Conservation (phyloP, 2,113 vertebrate genomes). For the Neopipo cinnamomea region DNA sequence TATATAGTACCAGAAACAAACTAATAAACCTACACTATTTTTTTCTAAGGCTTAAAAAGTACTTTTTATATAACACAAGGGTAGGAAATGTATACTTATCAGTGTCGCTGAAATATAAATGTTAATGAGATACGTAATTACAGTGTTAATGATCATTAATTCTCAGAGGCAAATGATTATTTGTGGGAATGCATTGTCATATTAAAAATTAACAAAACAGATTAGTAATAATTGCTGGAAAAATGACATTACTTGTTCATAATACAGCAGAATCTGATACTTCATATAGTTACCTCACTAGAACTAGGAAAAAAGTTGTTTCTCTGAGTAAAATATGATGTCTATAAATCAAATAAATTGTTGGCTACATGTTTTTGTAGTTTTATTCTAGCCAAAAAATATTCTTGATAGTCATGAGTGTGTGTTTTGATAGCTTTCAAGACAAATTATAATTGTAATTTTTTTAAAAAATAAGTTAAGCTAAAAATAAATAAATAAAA, state of each 20-base stretch:
- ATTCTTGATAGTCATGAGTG: background rate
- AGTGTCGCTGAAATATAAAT: background rate
- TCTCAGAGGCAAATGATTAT: background rate
- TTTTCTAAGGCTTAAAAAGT: background rate
- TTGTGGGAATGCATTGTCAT: background rate
- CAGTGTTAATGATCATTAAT: background rate
- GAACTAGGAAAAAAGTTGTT: background rate
- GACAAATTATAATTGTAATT: background rate
- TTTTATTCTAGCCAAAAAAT: background rate
- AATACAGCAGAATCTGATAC: background rate
- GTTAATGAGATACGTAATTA: background rate
- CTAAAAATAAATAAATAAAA: background rate
- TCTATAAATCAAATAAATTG: background rate
- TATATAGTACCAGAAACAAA: background rate
- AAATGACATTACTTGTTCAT: background rate
- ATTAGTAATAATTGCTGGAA: background rate
- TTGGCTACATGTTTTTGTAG: background rate
- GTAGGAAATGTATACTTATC: background rate
- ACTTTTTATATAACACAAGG: background rate
- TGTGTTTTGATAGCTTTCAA: background rate
- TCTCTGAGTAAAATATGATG: background rate
- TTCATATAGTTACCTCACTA: background rate
- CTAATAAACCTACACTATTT: background rate
- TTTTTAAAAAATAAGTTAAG: background rate
- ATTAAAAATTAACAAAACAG: background rate